A percentile compares a stretch with the other conserved stretches of the same genome.
Evolutionary conservation across 2,888 invertebrate genomes (phyloP).

Genomic region (Frankliniella intonsa): DNA sequence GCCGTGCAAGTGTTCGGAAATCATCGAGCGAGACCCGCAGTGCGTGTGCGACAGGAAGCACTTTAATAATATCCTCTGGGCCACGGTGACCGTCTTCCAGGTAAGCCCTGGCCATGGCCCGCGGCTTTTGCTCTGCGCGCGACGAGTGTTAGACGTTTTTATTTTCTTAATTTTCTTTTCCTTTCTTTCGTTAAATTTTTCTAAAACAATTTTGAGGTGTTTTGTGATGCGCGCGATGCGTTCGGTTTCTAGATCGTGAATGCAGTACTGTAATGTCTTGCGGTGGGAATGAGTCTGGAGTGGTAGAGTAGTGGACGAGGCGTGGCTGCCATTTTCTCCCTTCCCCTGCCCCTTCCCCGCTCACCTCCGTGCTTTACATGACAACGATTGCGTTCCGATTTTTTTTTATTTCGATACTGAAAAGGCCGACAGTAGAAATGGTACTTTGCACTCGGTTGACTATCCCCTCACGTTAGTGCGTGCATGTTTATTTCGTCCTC

Average conservation of each 20-base stretch:
- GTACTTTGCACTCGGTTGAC: too few relatives aligned
- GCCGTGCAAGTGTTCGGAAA: constrained; percentile 91
- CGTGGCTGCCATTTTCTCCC: not conserved
- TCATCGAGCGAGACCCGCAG: constrained; percentile 79
- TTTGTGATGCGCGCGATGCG: not conserved
- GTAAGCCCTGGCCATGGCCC: constrained; percentile 55
- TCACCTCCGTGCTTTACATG: too few relatives aligned
- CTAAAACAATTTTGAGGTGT: not conserved
- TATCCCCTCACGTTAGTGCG: too few relatives aligned
- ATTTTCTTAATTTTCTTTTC: constrained; percentile 31
- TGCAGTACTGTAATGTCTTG: not conserved
- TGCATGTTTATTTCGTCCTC: too few relatives aligned
- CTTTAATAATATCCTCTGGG: constrained; percentile 98
- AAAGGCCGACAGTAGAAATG: too few relatives aligned
- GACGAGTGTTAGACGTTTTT: constrained; percentile 12
- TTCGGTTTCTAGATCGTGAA: constrained; percentile 17
- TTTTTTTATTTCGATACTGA: too few relatives aligned
- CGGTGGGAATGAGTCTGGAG: not conserved
- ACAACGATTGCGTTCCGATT: too few relatives aligned
- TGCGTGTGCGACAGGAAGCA: constrained; percentile 97
- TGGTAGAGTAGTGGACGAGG: too few relatives aligned
- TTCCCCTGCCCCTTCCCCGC: not conserved
- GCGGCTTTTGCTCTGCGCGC: not conserved
- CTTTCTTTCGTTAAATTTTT: constrained; percentile 27
- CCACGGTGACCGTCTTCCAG: constrained; percentile 96